phyloP scores from a whole-genome alignment of 2,888 invertebrate species.

The Saturnia pavonia region DNA sequence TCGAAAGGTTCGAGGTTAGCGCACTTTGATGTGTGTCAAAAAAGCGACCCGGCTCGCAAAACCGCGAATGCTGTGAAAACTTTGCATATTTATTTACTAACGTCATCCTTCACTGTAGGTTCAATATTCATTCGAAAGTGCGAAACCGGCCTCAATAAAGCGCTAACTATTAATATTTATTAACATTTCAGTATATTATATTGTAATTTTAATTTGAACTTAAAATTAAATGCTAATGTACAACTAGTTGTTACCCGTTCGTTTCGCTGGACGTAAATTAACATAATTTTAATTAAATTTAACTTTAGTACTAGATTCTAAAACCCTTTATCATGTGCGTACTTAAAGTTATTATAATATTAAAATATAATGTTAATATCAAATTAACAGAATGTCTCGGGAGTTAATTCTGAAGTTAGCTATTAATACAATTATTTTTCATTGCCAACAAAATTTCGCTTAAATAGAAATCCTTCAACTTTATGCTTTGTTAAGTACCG shows the following conservation, averaged over 20 bases:
- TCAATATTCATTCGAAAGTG: too few relatives aligned
- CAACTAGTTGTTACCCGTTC: too few relatives aligned
- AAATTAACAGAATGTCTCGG: neutral
- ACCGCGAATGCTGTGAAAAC: too few relatives aligned
- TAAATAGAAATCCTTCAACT: neutral
- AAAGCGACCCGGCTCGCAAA: too few relatives aligned
- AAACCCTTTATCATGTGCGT: too few relatives aligned
- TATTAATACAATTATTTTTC: neutral
- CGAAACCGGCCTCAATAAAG: neutral
- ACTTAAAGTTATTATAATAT: too few relatives aligned
- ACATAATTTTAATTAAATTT: neutral
- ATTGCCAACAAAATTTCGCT: neutral
- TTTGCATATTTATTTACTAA: too few relatives aligned
- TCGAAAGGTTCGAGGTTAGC: too few relatives aligned
- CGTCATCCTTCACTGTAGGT: too few relatives aligned
- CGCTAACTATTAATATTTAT: neutral
- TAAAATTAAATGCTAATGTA: too few relatives aligned
- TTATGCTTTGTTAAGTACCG: conserved; percentile 12
- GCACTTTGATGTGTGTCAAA: too few relatives aligned
- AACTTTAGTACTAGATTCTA: neutral
- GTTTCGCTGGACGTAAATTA: neutral
- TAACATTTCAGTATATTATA: neutral
- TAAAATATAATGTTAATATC: too few relatives aligned
- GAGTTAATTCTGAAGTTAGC: neutral
- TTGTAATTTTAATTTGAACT: neutral